These are phyloP conservation scores for Lanius collurio DNA, from an alignment of 2,113 vertebrate species.

Conservation along the genomic window DNA sequence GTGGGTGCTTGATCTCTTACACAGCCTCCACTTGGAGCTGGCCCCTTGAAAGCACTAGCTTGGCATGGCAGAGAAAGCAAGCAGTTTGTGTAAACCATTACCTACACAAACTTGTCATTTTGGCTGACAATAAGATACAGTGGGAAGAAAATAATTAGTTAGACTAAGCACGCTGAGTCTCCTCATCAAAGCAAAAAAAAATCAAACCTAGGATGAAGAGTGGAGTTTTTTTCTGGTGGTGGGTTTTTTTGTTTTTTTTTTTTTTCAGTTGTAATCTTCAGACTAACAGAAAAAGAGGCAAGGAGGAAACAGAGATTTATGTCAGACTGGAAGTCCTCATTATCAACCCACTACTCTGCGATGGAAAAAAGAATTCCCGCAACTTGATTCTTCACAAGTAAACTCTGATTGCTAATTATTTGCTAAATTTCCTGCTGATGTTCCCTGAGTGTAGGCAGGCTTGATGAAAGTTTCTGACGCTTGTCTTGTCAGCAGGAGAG, in stretches of 20 bases:
- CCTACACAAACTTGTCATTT: constrained; percentile 25
- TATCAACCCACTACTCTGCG: background rate
- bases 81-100: background rate
- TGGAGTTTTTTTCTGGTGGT: background rate
- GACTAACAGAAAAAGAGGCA: background rate
- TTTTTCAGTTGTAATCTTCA: background rate
- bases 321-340: background rate
- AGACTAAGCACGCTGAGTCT: background rate
- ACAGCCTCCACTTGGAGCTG: background rate
- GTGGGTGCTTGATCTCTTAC: background rate
- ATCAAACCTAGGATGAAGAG: background rate
- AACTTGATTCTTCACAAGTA: background rate
- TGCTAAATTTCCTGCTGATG: constrained; percentile 49
- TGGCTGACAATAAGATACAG: background rate
- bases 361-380: background rate
- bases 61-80: background rate
- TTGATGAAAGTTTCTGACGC: constrained; percentile 36
- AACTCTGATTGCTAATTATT: constrained; percentile 59
- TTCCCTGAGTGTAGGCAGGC: constrained; percentile 9
- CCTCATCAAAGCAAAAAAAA: constrained; percentile 39
- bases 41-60: background rate
- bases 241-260: background rate
- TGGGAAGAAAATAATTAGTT: constrained; percentile 61
- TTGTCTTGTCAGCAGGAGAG: constrained; percentile 46
- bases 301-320: background rate